Base-by-base conservation (phyloP, 1,140 invertebrate genomes). In the Cydia fagiglandana region DNA sequence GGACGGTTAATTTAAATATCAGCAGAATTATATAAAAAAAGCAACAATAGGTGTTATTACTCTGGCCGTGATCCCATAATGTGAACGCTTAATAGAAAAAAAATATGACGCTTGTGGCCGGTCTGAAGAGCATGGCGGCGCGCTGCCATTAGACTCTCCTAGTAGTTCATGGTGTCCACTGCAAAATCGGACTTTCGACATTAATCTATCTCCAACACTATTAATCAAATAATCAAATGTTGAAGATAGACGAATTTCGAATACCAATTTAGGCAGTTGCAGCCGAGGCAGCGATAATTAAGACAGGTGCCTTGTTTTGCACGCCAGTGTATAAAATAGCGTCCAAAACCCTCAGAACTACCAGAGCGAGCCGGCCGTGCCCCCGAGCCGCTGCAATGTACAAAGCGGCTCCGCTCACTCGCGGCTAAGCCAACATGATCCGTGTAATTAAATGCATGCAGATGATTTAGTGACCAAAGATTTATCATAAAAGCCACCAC, bases 401-500 rank as follows among this genome's bases (percentile, higher is more conserved):
- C 84, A 86, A 89, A 91, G 89, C 79, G 82, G 80, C 78, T 82
- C 80, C 79, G 82, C 81, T 81, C 86, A 79, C 84, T 88, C 88
- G 87, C 75, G 84, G 82, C 86, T 90, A 89, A 90, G 87, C 89
- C 87, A 86, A 90, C 83, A 88, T 90, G 87, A 87, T 83, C 82
- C 83, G 82, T 87, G 91, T 88, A 86, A 61, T 61, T 61, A 61
- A 89, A 89, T 84, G 88, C 90, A 93, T 93, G 90, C 89, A 91
- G 84, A 91, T 87, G 38, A 90, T 86, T 86, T 79, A 87, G 89
- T 91, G 90, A 88, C 79, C 81, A 79, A 81, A 81, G 84, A 78
- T 82, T 80, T 76, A 78, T 85, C 77, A 82, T 87, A 79, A 84
- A 91, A 91, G 90, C 91, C 91, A 93, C 91, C 91, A 93, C 91